Evolutionary conservation across 2,113 vertebrate genomes (phyloP), one percentile per base, ranked within the genome.

Genomic region (Poicephalus gulielmi): DNA sequence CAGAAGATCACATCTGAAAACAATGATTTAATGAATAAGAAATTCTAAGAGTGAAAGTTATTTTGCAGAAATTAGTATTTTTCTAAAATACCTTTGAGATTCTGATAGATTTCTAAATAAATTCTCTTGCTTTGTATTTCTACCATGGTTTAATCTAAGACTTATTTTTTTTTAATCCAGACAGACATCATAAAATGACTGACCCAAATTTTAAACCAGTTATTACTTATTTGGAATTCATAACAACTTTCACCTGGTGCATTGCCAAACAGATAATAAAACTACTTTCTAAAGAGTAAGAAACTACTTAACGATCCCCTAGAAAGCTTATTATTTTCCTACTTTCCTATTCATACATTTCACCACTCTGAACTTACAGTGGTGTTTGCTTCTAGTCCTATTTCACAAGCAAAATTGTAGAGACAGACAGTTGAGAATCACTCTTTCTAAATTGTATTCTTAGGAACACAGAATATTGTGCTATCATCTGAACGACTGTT

Each of bases 401-500:
- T 64, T 96, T 93, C 67, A 82, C 33, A 86, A 63, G 81, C 66
- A 88, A 87, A 95, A 94, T 0, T 10, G 5, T 53, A 79, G 25
- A 94, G 53, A 83, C 64, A 66, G 62, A 86, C 44, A 90, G 68
- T 27, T 73, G 46, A 93, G 70, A 91, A 84, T n/a, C 68, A 74
- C 79, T 62, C 67, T 64, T 90, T 24, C 77, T 66, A 73, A 80
- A 91, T 3, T 46, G 53, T 35, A 81, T 76, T 94, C 46, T 35
- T 75, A 71, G 59, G 57, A 87, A 84, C 50, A 71, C 39, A 78
- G 47, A 97, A 92, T 86, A 93, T 12, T 69, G 57, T 78, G 47
- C 62, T 74, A 91, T 90, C 95, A 95, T 93, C 80, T 97, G 95
- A 92, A 95, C 7, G 9, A 93, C 81, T 94, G 73, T 39, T 90